Conservation (phyloP, 35 echinoderm and acorn worm genomes). For the Ophioderma brevispina region DNA sequence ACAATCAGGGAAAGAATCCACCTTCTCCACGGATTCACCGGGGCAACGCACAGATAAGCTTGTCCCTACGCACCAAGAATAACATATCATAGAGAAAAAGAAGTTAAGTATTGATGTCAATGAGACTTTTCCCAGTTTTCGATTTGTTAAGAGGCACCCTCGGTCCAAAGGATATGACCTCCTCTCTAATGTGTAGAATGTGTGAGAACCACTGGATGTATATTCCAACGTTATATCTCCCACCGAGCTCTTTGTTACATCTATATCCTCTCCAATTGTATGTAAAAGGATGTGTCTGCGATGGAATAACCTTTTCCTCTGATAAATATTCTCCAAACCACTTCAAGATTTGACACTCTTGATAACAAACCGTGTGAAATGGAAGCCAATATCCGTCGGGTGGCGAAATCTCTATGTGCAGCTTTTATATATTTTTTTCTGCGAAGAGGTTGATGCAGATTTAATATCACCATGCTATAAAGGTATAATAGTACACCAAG, state of each 20-base stretch:
- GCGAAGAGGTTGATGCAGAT: not conserved
- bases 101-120: too few relatives aligned
- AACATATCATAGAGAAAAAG: too few relatives aligned
- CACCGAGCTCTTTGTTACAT: not conserved
- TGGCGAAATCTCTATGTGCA: not conserved
- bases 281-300: not conserved
- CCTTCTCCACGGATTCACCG: not conserved
- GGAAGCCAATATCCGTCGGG: not conserved
- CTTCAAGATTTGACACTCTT: slow-evolving; percentile 13
- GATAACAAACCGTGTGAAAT: not conserved
- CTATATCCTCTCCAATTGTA: not conserved
- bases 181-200: too few relatives aligned
- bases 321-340: not conserved
- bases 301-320: slow-evolving; percentile 5
- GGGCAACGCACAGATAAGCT: not conserved
- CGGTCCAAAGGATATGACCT: too few relatives aligned
- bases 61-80: too few relatives aligned
- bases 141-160: too few relatives aligned
- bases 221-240: too few relatives aligned
- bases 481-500: too few relatives aligned
- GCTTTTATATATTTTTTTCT: not conserved
- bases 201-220: too few relatives aligned
- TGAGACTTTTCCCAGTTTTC: too few relatives aligned
- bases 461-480: not conserved
- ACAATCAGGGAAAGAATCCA: not conserved